These are phyloP conservation scores for Andinoacara biseriatus DNA, from an alignment of 2,113 vertebrate species.

Conservation along the genomic window DNA sequence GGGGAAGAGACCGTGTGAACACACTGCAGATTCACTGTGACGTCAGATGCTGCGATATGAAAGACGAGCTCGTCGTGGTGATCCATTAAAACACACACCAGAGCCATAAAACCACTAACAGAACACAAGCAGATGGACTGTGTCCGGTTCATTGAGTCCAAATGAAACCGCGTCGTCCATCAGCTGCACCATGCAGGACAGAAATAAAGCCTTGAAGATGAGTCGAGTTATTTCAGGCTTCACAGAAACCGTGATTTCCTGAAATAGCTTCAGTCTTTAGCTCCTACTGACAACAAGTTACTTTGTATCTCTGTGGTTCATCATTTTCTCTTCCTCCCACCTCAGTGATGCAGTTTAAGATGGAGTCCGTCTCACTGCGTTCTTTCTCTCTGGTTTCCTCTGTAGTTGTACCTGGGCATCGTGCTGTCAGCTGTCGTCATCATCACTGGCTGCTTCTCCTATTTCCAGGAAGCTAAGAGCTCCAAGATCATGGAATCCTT, in stretches of 20 bases:
- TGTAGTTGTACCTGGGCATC: constrained; percentile 88
- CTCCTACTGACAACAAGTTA: not conserved
- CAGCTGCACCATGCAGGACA: not conserved
- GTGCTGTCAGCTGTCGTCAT: constrained; percentile 91
- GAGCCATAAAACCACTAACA: not conserved
- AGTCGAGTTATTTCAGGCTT: constrained; percentile 25
- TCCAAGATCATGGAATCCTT: constrained; percentile 97
- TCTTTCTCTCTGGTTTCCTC: not conserved
- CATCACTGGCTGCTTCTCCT: constrained; percentile 93
- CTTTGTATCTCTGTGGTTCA: not conserved
- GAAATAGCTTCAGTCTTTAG: not conserved
- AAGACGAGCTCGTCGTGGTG: not conserved
- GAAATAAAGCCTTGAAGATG: not conserved
- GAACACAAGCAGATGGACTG: constrained; percentile 6
- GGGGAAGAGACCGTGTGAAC: not conserved
- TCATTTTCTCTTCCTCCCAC: not conserved
- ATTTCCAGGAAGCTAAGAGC: constrained; percentile 94
- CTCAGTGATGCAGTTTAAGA: constrained; percentile 19
- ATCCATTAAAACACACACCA: not conserved
- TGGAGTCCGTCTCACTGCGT: not conserved
- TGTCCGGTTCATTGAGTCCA: not conserved
- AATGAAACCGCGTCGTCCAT: not conserved
- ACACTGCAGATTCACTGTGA: not conserved
- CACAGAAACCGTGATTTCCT: not conserved
- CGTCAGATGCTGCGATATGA: not conserved